These are phyloP conservation scores for Eupithecia tripunctaria DNA, from an alignment of 2,888 invertebrate species.

Conservation along the genomic window DNA sequence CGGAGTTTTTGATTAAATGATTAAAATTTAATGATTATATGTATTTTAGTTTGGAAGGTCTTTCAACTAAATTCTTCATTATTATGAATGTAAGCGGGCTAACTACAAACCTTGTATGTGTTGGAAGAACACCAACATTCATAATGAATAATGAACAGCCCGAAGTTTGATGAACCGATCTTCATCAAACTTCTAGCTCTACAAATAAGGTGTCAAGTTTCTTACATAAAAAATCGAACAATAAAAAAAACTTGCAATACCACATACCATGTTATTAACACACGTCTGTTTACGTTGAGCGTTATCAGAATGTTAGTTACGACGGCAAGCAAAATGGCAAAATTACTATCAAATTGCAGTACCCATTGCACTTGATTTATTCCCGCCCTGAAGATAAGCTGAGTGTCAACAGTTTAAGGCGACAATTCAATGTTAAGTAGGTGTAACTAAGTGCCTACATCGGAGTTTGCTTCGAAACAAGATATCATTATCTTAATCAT, in stretches of 20 bases:
- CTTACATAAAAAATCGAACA: background rate
- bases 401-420: conserved; percentile 26
- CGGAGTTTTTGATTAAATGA: no score
- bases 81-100: no score
- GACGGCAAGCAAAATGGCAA: background rate
- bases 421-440: conserved; percentile 18
- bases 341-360: no score
- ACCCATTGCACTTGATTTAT: conserved; percentile 21
- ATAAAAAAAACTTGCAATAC: no score
- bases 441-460: background rate
- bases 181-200: no score
- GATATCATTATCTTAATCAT: conserved; percentile 21
- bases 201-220: no score
- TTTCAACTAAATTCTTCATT: no score
- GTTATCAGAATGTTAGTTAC: background rate
- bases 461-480: conserved; percentile 30
- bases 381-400: conserved; percentile 26
- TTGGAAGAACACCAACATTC: no score
- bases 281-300: background rate
- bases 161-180: background rate
- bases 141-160: no score
- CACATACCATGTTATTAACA: background rate
- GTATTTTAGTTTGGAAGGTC: no score
- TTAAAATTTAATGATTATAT: no score
- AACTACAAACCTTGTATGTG: no score